These are phyloP conservation scores for Apaloderma vittatum DNA, from an alignment of 2,113 vertebrate genomes.

Conservation along the genomic window DNA sequence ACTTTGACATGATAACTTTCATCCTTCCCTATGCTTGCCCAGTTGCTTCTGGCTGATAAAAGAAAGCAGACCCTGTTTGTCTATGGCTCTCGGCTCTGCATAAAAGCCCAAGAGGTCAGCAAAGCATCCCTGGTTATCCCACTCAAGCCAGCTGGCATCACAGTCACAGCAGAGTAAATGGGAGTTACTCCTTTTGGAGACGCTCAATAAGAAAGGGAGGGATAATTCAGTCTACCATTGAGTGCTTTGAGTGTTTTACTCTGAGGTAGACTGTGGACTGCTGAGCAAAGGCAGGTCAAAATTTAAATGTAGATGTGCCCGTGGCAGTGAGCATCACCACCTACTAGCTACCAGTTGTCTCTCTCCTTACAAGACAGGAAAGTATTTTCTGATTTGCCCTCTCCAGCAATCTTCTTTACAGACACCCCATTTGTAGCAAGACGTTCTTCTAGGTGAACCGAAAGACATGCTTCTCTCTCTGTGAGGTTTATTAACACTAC, in stretches of 20 bases:
- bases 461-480: background rate
- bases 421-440: background rate
- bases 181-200: background rate
- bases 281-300: background rate
- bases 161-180: background rate
- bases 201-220: background rate
- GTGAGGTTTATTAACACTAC: background rate
- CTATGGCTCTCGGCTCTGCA: fast-evolving
- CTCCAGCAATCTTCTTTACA: background rate
- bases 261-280: background rate
- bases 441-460: background rate
- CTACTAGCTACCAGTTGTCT: background rate
- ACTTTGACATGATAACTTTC: background rate
- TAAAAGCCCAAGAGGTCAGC: background rate
- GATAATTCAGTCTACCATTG: background rate
- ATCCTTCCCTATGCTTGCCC: background rate
- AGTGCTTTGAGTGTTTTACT: background rate
- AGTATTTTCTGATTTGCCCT: background rate
- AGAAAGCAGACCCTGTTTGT: background rate
- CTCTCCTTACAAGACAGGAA: background rate
- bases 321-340: background rate
- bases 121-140: background rate
- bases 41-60: background rate
- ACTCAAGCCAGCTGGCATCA: background rate
- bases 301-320: background rate